These are phyloP conservation scores for Pteronura brasiliensis DNA, from an alignment of 2,113 vertebrate genomes.

Conservation along the genomic window DNA sequence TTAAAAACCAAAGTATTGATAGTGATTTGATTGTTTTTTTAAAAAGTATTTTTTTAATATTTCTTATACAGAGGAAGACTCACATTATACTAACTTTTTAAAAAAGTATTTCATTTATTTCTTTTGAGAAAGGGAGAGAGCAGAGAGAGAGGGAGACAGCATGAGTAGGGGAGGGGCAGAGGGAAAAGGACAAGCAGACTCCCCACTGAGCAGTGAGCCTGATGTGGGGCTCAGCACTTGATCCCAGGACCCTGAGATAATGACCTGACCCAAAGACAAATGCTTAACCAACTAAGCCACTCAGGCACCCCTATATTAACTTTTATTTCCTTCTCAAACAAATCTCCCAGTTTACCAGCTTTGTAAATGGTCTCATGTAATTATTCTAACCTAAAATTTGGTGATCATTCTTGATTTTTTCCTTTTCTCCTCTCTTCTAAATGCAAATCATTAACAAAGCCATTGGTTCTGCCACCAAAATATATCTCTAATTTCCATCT, in stretches of 20 bases:
- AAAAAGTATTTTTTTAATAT: neutral
- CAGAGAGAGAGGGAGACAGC: neutral
- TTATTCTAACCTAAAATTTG: neutral
- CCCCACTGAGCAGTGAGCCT: neutral
- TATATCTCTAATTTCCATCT: neutral
- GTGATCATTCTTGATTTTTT: conserved; percentile 28
- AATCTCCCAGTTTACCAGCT: neutral
- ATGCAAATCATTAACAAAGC: neutral
- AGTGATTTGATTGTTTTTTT: neutral
- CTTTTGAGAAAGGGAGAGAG: neutral
- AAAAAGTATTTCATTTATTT: neutral
- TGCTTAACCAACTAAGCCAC: neutral
- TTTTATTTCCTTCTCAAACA: neutral
- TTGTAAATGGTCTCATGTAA: neutral
- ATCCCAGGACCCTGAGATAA: neutral
- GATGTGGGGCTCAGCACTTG: neutral
- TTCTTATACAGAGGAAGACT: conserved; percentile 9
- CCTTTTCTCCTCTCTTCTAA: neutral
- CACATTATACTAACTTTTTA: neutral
- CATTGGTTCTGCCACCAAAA: neutral
- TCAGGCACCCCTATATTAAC: neutral
- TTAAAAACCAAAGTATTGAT: conserved; percentile 6
- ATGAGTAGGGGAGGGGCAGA: neutral
- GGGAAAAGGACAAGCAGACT: neutral
- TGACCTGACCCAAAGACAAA: neutral